Conservation (phyloP, 2,797 vertebrate genomes). For the Tauraco hartlaubi region DNA sequence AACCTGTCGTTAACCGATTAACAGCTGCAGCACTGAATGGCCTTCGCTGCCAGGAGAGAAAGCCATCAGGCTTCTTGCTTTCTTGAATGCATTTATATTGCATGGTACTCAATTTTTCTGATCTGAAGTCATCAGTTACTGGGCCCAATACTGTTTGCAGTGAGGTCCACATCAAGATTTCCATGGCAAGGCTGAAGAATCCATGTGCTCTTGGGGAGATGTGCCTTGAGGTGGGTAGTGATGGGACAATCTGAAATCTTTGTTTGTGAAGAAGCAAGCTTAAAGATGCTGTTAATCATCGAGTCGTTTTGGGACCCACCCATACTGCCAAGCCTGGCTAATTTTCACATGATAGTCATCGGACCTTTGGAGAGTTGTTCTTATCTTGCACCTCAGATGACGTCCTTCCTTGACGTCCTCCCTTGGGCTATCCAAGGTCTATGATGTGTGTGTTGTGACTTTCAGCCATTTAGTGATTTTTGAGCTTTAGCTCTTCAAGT, state of each 20-base stretch:
- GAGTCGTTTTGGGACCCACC: background rate
- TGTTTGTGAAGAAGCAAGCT: background rate
- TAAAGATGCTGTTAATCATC: background rate
- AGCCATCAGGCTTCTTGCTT: background rate
- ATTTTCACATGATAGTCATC: too few species aligned
- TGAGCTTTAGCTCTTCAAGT: background rate
- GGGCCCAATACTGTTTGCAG: background rate
- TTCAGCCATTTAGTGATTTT: background rate
- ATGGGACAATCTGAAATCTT: background rate
- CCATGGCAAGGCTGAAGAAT: background rate
- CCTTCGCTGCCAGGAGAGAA: background rate
- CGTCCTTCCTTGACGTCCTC: background rate
- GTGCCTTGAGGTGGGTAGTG: fast-evolving
- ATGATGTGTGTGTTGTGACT: fast-evolving
- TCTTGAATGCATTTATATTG: background rate
- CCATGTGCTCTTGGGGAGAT: fast-evolving
- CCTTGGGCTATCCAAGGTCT: background rate
- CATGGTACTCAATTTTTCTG: background rate
- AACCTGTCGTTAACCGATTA: background rate
- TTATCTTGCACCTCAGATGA: background rate
- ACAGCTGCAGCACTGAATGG: background rate
- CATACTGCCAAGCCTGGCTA: background rate
- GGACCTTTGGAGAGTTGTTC: background rate
- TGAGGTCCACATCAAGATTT: background rate
- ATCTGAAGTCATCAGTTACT: background rate